Evolutionary conservation across 2,113 vertebrate species (phyloP), one percentile per base, ranked within the genome.

Genomic region (Lagopus muta): DNA sequence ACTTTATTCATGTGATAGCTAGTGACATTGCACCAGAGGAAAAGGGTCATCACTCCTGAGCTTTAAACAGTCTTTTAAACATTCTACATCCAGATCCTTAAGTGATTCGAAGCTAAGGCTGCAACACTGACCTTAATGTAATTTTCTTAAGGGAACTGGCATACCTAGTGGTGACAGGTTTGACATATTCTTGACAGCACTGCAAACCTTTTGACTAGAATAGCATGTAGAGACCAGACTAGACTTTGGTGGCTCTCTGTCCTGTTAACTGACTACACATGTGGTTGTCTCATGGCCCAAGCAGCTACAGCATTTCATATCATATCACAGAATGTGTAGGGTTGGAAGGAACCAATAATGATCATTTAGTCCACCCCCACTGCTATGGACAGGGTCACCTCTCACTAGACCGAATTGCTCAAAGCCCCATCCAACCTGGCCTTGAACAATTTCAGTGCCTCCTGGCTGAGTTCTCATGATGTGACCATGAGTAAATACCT

Each of bases 61-160:
- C 45, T 86, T 95, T 86, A 66, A 92, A 77, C 75, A 88, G 40
- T 45, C 52, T 77, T 95, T 94, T 80, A 81, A 90, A 93, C 64
- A 93, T 88, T 79, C 64, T 77, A 17, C 72, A 82, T 32, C 54
- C 36, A 58, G 36, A 71, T 95, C 75, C 60, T 74, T 80, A 73
- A 77, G 50, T 80, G 50, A 50, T 66, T 86, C 77, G 85, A 25
- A 95, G 38, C 7, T 80, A 50, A 83, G 69, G 18, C 42, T 92
- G 75, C 6, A 77, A 42, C 92, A 62, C 76, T 91, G 62, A 61
- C 79, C 50, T 82, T 91, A 77, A 55, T 80, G 60, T 93, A 74
- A 38, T 88, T 73, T 86, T 94, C 90, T 95, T 50, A n/a, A 77
- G 67, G 60, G 82, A 94, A 60, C 72, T 54, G 64, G 27, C 58